Evolutionary conservation across 2,888 invertebrate species (phyloP).

Genomic region (Cataglyphis rosenhaueri): DNA sequence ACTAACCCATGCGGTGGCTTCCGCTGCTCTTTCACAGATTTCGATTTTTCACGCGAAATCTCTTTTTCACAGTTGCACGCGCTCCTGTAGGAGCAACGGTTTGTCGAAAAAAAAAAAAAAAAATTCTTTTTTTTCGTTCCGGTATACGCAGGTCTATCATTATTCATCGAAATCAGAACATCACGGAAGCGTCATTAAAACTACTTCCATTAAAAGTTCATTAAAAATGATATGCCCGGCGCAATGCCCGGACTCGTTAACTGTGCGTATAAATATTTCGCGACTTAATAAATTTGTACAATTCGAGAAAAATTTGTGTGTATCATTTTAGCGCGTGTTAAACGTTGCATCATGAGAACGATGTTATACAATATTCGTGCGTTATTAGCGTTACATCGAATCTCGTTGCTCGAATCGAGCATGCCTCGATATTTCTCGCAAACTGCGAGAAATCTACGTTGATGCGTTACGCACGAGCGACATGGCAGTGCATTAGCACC

Average conservation of each 20-base stretch:
- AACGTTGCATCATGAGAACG: conserved; percentile 42
- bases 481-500: conserved; percentile 39
- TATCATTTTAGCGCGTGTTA: conserved; percentile 1
- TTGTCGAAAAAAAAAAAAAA: neutral
- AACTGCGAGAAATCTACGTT: conserved; percentile 19
- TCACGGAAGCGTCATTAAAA: neutral
- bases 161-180: neutral
- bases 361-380: conserved; percentile 21
- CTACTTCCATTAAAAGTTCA: neutral
- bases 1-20: conserved; percentile 30
- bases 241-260: neutral
- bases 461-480: conserved; percentile 35
- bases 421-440: conserved; percentile 13
- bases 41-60: conserved; percentile 33
- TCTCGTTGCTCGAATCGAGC: neutral
- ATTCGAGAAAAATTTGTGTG: conserved; percentile 8
- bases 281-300: conserved; percentile 18
- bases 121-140: neutral
- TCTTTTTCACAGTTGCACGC: conserved; percentile 11
- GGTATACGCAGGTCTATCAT: neutral
- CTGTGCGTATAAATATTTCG: conserved; percentile 16
- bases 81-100: neutral
- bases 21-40: conserved; percentile 22
- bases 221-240: conserved; percentile 21
- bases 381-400: conserved; percentile 22